Percentiles rank a stretch among this genome's conserved stretches.
These are phyloP conservation scores for Siniperca knerii DNA, from an alignment of 2,113 vertebrate species.

Conservation along the genomic window DNA sequence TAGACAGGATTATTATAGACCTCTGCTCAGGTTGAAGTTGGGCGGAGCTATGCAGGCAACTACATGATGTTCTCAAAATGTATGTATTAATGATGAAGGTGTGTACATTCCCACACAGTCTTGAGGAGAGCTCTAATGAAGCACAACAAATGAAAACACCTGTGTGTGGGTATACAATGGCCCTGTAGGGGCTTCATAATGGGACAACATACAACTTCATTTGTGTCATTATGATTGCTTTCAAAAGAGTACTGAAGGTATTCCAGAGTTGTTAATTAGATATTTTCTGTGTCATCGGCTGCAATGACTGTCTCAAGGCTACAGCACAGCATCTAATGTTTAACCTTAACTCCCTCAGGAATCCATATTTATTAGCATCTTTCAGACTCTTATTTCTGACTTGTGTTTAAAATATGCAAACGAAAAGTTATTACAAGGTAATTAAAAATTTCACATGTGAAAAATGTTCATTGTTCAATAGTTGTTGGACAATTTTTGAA, in stretches of 20 bases:
- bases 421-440: not conserved
- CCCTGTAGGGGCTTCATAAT: not conserved
- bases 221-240: not conserved
- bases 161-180: not conserved
- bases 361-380: not conserved
- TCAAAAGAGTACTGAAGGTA: not conserved
- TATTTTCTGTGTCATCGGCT: constrained; percentile 1
- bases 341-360: not conserved
- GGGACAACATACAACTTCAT: not conserved
- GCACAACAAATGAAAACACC: not conserved
- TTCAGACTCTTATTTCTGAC: not conserved
- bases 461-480: not conserved
- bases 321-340: not conserved
- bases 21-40: not conserved
- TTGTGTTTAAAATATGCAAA: not conserved
- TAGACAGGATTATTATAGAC: not conserved
- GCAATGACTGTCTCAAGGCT: not conserved
- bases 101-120: not conserved
- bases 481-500: not conserved
- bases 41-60: not conserved
- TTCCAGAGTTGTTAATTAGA: not conserved
- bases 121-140: not conserved
- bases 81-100: not conserved
- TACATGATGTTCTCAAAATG: not conserved
- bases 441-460: not conserved